Evolutionary conservation across 1,140 invertebrate species (phyloP), one percentile per base, ranked within the genome.

Genomic region (Drosophila fuyamai): DNA sequence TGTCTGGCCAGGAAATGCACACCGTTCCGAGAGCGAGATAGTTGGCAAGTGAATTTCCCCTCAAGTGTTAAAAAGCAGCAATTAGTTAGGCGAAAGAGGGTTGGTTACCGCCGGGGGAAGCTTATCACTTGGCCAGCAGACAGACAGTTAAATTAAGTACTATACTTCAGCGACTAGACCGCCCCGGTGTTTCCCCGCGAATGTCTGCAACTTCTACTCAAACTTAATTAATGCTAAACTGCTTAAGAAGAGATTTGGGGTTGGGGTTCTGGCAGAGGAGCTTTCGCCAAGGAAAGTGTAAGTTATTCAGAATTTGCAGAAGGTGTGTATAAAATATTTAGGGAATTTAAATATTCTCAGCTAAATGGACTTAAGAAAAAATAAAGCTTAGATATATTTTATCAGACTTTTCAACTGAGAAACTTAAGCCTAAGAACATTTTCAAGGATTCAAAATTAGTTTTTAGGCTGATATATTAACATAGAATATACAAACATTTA

Each of bases 171-270:
- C 51, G 60, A 61, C 48, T 67, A 76, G 68, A 48, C 35, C 58
- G 36, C 38, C 55, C 23, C 41, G 44, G 18, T 47, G 9, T 12
- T 27, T 14, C 1, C 0, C n/a, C 5, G 10, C 4, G 13, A 54
- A 23, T 63, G 79, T 82, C 81, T 88, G 66, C 66, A 71, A 70
- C 51, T 88, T 82, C 58, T 65, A 80, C 80, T 79, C 46, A 72
- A 77, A 88, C 80, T 83, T 89, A 88, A 88, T 88, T 88, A 88
- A 89, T 83, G 83, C 80, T 88, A 88, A 88, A 88, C 80, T 83
- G 84, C 84, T 88, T 88, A 88, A 70, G 79, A 23, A 75, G 72
- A 51, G 53, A 65, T 65, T 71, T 40, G 68, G 68, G 66, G 43
- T 23, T 29, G 60, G 46, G 50, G 32, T 36, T 16, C 32, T 18